phyloP scores from a whole-genome alignment of 2,888 invertebrate genomes.

The Geotrupes spiniger region DNA sequence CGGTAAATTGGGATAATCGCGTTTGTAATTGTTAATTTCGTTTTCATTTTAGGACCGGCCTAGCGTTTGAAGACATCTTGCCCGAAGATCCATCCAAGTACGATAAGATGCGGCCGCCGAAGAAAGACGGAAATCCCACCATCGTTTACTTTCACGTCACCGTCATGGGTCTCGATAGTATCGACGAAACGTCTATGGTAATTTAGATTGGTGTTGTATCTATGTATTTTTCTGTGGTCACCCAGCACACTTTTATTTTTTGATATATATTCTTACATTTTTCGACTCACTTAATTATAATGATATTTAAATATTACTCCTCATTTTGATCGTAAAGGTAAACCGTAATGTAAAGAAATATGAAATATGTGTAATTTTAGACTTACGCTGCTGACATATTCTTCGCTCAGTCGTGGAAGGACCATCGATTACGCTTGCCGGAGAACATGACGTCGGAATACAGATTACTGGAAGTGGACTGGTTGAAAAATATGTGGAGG shows the following conservation, averaged over 20 bases:
- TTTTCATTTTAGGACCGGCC: conserved; percentile 59
- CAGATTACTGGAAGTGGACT: conserved; percentile 81
- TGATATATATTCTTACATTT: no score
- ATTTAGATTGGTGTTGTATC: conserved; percentile 28
- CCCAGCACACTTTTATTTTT: no score
- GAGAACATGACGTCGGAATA: conserved; percentile 94
- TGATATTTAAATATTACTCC: no score
- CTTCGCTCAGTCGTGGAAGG: conserved; percentile 92
- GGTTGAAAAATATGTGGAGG: conserved; percentile 91
- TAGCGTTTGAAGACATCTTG: conserved; percentile 79
- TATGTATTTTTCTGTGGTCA: no score
- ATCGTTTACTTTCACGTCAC: conserved; percentile 89
- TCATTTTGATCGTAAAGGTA: no score
- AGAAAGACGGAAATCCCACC: conserved; percentile 84
- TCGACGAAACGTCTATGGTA: conserved; percentile 95
- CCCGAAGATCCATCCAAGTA: conserved; percentile 84
- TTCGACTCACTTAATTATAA: no score
- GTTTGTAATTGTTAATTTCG: conserved; percentile 19
- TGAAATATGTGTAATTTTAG: conserved; percentile 56
- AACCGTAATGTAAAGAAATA: no score
- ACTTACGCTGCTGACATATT: conserved; percentile 91
- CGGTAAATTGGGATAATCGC: conserved; percentile 12
- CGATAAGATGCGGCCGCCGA: conserved; percentile 92
- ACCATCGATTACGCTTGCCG: conserved; percentile 78
- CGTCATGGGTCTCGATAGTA: conserved; percentile 92